Percentiles rank a stretch among this genome's conserved stretches.
Conservation (phyloP, 2,113 vertebrate species). For the Oriolus oriolus region DNA sequence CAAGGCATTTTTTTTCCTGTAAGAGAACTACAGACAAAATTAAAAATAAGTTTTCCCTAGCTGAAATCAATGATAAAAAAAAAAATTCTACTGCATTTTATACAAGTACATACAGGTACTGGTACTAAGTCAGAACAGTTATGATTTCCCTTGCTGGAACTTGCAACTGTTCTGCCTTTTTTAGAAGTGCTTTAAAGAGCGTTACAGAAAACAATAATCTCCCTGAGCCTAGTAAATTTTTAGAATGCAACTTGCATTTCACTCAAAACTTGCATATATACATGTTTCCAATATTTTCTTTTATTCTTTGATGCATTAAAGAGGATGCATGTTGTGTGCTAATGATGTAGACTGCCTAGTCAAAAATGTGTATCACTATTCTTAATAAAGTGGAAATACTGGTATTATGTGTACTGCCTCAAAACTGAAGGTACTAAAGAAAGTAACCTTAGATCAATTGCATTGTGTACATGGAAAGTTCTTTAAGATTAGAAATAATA, state of each 20-base stretch:
- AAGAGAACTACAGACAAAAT: not conserved
- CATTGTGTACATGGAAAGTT: not conserved
- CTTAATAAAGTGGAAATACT: not conserved
- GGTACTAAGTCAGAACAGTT: not conserved
- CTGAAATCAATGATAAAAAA: not conserved
- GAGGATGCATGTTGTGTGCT: not conserved
- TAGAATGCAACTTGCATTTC: not conserved
- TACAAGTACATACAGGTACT: not conserved
- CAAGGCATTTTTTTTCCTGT: not conserved
- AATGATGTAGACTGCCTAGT: not conserved
- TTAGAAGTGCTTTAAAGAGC: not conserved
- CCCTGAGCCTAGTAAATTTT: not conserved
- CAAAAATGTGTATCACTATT: not conserved
- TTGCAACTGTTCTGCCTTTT: not conserved
- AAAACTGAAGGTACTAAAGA: not conserved
- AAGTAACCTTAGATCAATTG: not conserved
- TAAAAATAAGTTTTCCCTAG: not conserved
- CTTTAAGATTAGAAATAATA: not conserved
- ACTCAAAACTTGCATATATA: not conserved
- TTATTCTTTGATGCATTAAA: not conserved
- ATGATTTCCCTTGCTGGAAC: not conserved
- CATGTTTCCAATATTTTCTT: not conserved
- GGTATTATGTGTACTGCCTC: not conserved
- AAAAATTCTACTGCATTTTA: not conserved
- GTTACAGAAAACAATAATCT: not conserved